These are phyloP conservation scores for Coelopa frigida DNA, from an alignment of 1,140 invertebrate species.

Conservation along the genomic window DNA sequence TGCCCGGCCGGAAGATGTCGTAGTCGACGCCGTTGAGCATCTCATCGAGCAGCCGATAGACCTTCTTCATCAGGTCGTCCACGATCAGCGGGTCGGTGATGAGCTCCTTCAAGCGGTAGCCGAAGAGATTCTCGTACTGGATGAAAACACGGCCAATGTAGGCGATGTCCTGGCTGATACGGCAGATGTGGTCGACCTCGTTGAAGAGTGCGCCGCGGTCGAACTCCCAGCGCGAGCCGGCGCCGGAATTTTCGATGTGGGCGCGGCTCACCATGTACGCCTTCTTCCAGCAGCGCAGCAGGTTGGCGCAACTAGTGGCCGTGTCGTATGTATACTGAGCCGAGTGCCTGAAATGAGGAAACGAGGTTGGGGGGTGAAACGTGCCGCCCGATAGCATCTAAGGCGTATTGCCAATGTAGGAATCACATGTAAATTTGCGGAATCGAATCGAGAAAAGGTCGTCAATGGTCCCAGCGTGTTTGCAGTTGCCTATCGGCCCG, in stretches of 20 bases:
- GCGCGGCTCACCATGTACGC: slow-evolving; percentile 65
- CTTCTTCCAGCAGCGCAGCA: slow-evolving; percentile 70
- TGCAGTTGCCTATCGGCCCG: too few species aligned
- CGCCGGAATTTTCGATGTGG: slow-evolving; percentile 73
- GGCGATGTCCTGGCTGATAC: slow-evolving; percentile 69
- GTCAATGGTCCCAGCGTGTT: too few species aligned
- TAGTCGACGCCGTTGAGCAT: slow-evolving; percentile 73
- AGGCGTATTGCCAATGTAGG: too few species aligned
- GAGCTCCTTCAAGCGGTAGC: slow-evolving; percentile 74
- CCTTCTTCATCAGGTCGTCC: slow-evolving; percentile 64
- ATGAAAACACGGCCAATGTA: slow-evolving; percentile 68
- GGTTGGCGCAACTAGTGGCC: slow-evolving; percentile 53
- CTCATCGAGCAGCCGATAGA: slow-evolving; percentile 51
- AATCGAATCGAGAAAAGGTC: neutral
- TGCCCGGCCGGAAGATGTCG: slow-evolving; percentile 68
- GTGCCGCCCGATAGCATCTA: too few species aligned
- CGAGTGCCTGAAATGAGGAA: slow-evolving; percentile 45
- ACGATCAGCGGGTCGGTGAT: slow-evolving; percentile 78
- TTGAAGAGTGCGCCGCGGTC: slow-evolving; percentile 72
- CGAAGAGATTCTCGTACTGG: slow-evolving; percentile 86
- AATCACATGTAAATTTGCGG: too few species aligned
- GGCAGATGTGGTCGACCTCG: slow-evolving; percentile 73
- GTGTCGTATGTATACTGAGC: slow-evolving; percentile 49
- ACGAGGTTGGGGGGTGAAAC: too few species aligned
- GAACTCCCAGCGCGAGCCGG: slow-evolving; percentile 84